Evolutionary conservation across 2,113 vertebrate species (phyloP), one percentile per base, ranked within the genome.

Genomic region (Cepphus grylle): DNA sequence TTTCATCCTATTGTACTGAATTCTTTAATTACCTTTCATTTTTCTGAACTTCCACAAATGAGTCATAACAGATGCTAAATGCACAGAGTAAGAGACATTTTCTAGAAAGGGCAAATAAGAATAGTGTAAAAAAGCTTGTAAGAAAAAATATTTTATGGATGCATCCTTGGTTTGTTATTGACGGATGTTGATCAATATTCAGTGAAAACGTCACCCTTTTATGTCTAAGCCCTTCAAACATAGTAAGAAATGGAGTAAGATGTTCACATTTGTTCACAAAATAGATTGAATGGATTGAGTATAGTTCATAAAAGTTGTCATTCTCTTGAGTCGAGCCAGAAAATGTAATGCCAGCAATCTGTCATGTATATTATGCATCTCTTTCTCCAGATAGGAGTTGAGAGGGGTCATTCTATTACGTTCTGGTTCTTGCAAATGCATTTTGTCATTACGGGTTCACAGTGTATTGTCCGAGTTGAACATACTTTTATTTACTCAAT

Each of bases 381-480:
- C 50, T 81, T 80, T 87, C 43, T 85, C 66, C 58, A 69, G 59
- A 42, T 8, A 65, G 62, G 36, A 81, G 52, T 65, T 69, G 86
- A 91, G 62, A 82, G 82, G 66, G 89, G 91, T 93, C 87, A 88
- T 11, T 74, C 32, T 82, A n/a, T 91, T 93, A 32, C 65, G 40
- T 94, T 96, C 96, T 94, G 67, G 21, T 88, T 96, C 95, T 94
- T 92, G 94, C 94, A 97, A 97, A 95, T 96, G 88, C 40, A 0
- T 91, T 93, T 89, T 96, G 95, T 94, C 42, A 42, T 92, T 92
- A 77, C 50, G 43, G 36, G 42, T 76, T 95, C 86, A 34, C 81
- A 72, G 56, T 84, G 26, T 69, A 56, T 88, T 93, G 81, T 85
- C 81, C 55, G 67, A 91, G 50, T 94, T 88, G 87, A 80, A 52